Evolutionary conservation across 2,797 vertebrate species (phyloP).

Genomic region (Sebastes itinus): DNA sequence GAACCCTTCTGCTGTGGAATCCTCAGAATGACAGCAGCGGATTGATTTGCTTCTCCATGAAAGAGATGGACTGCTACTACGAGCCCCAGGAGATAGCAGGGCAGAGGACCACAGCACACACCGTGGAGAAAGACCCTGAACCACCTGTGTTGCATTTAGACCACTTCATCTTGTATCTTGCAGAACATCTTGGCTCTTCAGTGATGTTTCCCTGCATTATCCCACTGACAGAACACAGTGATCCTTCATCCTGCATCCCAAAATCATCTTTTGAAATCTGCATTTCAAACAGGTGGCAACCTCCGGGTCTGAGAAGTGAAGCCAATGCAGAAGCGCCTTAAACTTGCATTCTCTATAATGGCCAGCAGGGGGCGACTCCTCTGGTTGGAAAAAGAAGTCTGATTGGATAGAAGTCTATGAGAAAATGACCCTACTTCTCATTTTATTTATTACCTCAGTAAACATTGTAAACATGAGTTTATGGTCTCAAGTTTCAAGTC

Average conservation of each 20-base stretch:
- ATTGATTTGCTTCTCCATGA: conserved; percentile 71
- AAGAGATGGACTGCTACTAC: conserved; percentile 57
- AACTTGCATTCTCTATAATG: too few species aligned
- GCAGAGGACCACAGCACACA: conserved; percentile 24
- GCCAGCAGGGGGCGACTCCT: too few species aligned
- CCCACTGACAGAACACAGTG: not conserved
- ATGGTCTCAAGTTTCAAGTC: too few species aligned
- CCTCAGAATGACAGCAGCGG: conserved; percentile 60
- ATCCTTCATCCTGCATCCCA: not conserved
- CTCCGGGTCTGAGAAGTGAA: too few species aligned
- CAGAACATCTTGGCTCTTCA: not conserved
- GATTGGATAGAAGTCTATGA: too few species aligned
- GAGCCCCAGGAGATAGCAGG: conserved; percentile 58
- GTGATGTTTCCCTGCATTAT: not conserved
- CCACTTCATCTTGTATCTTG: conserved; percentile 41
- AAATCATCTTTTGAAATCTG: not conserved
- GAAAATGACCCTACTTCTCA: too few species aligned
- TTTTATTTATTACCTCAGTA: too few species aligned
- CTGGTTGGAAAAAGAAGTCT: too few species aligned
- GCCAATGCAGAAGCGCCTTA: too few species aligned
- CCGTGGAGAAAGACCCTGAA: conserved; percentile 28
- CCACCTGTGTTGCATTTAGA: conserved; percentile 68
- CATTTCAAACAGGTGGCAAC: not conserved
- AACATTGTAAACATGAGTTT: too few species aligned
- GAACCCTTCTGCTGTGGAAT: conserved; percentile 59